Evolutionary conservation across 2,888 invertebrate genomes (phyloP).

Genomic region (Ditula angustiorana): DNA sequence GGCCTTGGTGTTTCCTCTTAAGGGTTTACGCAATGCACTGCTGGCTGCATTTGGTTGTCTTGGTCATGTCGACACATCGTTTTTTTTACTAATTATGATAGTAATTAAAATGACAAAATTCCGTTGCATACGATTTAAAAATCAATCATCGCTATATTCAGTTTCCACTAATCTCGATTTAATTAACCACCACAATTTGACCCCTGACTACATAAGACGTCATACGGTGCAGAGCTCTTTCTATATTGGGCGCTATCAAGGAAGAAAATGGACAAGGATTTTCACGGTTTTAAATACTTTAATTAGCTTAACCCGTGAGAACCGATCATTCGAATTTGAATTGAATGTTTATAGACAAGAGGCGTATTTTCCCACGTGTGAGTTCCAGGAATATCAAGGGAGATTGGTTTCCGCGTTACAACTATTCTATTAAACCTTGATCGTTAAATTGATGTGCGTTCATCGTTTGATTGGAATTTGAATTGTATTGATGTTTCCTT

Average conservation of each 20-base stretch:
- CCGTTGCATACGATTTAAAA: slow-evolving; percentile 15
- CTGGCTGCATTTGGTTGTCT: too few species aligned
- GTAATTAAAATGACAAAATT: slow-evolving; percentile 22
- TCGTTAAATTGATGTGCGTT: slow-evolving; percentile 14
- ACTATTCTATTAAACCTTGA: slow-evolving; percentile 1
- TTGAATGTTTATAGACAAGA: slow-evolving; percentile 38
- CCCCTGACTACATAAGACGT: neutral
- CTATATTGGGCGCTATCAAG: slow-evolving; percentile 4
- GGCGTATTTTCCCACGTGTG: slow-evolving; percentile 41
- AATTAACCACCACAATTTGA: slow-evolving; percentile 18
- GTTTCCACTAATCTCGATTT: slow-evolving; percentile 13
- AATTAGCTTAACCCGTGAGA: slow-evolving; percentile 42
- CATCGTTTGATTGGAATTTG: slow-evolving; percentile 21
- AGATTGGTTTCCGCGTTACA: slow-evolving; percentile 31
- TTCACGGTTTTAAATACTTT: slow-evolving; percentile 30
- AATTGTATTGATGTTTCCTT: slow-evolving; percentile 22
- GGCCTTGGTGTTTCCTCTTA: too few species aligned
- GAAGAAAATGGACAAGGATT: slow-evolving; percentile 37
- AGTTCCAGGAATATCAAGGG: slow-evolving; percentile 11
- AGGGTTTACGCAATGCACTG: too few species aligned
- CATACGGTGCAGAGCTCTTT: neutral
- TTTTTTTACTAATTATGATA: neutral
- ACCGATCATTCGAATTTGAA: slow-evolving; percentile 41
- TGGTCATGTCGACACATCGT: too few species aligned
- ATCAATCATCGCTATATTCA: slow-evolving; percentile 28